Base-by-base conservation (phyloP, 2,797 vertebrate genomes). In the Anabas testudineus region DNA sequence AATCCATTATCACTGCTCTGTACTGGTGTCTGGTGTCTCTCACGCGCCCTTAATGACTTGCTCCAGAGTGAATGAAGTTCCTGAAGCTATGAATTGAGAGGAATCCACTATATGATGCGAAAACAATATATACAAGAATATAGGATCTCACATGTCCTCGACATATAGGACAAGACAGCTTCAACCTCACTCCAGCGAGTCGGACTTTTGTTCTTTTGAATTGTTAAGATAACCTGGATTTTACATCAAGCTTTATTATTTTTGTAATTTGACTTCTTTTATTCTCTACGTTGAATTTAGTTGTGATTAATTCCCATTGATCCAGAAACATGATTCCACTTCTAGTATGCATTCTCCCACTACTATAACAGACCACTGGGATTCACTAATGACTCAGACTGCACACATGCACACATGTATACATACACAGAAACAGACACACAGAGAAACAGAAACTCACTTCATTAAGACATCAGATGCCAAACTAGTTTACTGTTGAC, bases 1-100 rank as follows among this genome's bases (percentile, higher is more conserved):
- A 65, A 83, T 87, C 81, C 86, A 92, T 91, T 90, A 90, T 83
- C 80, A 32, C 76, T 67, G 68, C 54, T 78, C 66, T 78, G 71
- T 48, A 32, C 61, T 64, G 39, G 67, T 63, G 75, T 82, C 74
- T 83, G 79, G 39, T 69, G 45, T 74, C 54, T 73, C 42, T 49
- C 52, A 66, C 49, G 30, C 10, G 32, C 61, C 75, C 30, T 67
- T 79, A 81, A 87, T 88, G 80, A 67, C 61, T 49, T 15, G 5
- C 26, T 52, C 46, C 52, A 34, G 13, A 82, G 47, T 78, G 69
- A 83, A 86, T 86, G 73, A 70, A 79, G 77, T 64, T 80, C 43
- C 59, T 49, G 41, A 64, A 68, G 37, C 66, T 67, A 48, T 79
- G 80, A 84, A 67, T 69, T 39, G 30, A 45, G 24, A 66, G 1